These are phyloP conservation scores for Lycopodina hypogea DNA, from an alignment of 37 sponge, comb jelly and placozoan species.

Conservation along the genomic window DNA sequence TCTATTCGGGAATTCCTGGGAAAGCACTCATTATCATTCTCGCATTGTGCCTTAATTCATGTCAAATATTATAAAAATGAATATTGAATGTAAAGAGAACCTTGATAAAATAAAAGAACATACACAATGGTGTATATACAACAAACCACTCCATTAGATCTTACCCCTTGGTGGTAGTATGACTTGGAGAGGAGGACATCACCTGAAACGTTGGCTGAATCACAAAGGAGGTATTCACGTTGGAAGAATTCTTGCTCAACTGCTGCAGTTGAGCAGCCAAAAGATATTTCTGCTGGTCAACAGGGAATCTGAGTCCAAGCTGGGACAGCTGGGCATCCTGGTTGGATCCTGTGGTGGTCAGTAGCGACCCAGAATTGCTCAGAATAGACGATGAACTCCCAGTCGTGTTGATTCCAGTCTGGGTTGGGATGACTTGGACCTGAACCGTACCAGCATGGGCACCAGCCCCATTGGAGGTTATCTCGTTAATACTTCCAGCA, in stretches of 20 bases:
- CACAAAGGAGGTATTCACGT: slow-evolving; percentile 25
- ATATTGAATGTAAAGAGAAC: too few species aligned
- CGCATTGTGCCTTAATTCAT: too few species aligned
- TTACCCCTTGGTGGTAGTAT: slow-evolving; percentile 20
- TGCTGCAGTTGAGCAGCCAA: slow-evolving; percentile 58
- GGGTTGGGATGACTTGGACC: slow-evolving; percentile 22
- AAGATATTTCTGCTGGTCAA: slow-evolving; percentile 56
- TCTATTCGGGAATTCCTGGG: too few species aligned
- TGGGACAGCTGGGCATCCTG: slow-evolving; percentile 34
- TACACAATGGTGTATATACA: too few species aligned
- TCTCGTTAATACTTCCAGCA: neutral
- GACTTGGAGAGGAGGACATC: slow-evolving; percentile 17
- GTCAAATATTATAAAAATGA: too few species aligned
- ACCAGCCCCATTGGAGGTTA: neutral
- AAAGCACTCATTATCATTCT: too few species aligned
- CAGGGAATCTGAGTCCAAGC: slow-evolving; percentile 39
- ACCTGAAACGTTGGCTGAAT: slow-evolving; percentile 49
- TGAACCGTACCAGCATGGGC: slow-evolving; percentile 6
- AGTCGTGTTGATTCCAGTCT: slow-evolving; percentile 8
- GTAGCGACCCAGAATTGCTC: slow-evolving; percentile 14
- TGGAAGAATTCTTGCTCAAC: slow-evolving; percentile 7
- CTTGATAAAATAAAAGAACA: too few species aligned
- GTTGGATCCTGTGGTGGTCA: slow-evolving; percentile 3
- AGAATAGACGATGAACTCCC: neutral
- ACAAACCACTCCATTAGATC: too few species aligned